Percentiles rank a stretch among this genome's conserved stretches.
phyloP scores from a whole-genome alignment of 2,113 vertebrate genomes.

The Terrapene triunguis region DNA sequence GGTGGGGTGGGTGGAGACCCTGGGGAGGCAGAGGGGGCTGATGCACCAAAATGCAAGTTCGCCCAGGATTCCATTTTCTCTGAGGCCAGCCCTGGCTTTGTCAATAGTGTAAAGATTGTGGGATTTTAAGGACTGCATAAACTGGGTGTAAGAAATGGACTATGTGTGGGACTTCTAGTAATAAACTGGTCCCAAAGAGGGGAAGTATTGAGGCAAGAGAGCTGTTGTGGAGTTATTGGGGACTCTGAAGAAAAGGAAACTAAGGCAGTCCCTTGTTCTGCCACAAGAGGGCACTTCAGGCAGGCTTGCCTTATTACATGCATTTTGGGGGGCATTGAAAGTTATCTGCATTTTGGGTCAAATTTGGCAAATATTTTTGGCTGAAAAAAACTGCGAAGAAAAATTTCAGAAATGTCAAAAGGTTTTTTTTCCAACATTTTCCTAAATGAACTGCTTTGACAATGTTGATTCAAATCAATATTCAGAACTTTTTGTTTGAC shows the following conservation, averaged over 20 bases:
- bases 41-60: background rate
- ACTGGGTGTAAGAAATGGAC: background rate
- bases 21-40: background rate
- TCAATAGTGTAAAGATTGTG: background rate
- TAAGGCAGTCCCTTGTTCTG: background rate
- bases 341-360: background rate
- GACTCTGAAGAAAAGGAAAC: background rate
- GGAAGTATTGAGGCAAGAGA: background rate
- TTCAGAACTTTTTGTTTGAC: too few relatives aligned
- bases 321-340: background rate
- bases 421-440: background rate
- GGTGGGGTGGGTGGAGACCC: background rate
- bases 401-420: background rate
- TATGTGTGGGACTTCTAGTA: background rate
- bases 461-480: background rate
- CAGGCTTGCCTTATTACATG: background rate
- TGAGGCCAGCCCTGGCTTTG: background rate
- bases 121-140: background rate
- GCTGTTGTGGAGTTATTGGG: background rate
- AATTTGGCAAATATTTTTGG: background rate
- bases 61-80: background rate
- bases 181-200: background rate
- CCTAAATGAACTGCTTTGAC: background rate
- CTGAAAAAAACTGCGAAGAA: background rate
- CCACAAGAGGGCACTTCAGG: background rate